phyloP scores from a whole-genome alignment of 1,140 invertebrate genomes.

The Drosophila bocki region DNA sequence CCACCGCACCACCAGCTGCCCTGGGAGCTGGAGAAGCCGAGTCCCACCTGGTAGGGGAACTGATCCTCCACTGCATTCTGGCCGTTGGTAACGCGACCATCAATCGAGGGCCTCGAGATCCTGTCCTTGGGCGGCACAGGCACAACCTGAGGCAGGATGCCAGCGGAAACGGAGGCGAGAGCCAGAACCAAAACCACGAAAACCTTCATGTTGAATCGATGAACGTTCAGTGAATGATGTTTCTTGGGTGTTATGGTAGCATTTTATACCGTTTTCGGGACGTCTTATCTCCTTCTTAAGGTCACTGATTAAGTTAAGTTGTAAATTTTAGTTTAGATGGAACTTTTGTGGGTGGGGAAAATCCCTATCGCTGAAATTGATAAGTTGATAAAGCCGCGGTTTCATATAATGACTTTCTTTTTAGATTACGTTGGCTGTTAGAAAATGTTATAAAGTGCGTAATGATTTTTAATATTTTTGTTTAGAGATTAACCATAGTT shows the following conservation, averaged over 20 bases:
- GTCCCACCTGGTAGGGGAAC: constrained; percentile 86
- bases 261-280: constrained; percentile 15
- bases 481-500: no score
- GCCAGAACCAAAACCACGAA: constrained; percentile 64
- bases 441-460: neutral
- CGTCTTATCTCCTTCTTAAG: constrained; percentile 1
- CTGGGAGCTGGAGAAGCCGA: constrained; percentile 76
- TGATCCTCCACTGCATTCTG: constrained; percentile 74
- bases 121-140: constrained; percentile 60
- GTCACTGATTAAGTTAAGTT: neutral
- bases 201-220: constrained; percentile 66
- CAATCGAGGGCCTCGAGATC: constrained; percentile 28
- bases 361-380: constrained; percentile 10
- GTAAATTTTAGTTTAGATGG: neutral
- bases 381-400: neutral
- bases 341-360: constrained; percentile 2
- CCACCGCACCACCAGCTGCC: constrained; percentile 86
- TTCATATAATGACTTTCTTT: neutral
- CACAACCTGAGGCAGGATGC: constrained; percentile 39
- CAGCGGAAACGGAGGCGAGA: constrained; percentile 67
- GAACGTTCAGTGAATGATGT: constrained; percentile 41
- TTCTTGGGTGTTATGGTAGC: constrained; percentile 8
- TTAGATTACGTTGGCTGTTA: neutral
- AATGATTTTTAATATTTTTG: neutral
- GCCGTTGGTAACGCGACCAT: constrained; percentile 75